Percentiles rank a stretch among this genome's conserved stretches.
Evolutionary conservation across 2,888 invertebrate species (phyloP).

Genomic region (Imbricaverruca yamaguchii): DNA sequence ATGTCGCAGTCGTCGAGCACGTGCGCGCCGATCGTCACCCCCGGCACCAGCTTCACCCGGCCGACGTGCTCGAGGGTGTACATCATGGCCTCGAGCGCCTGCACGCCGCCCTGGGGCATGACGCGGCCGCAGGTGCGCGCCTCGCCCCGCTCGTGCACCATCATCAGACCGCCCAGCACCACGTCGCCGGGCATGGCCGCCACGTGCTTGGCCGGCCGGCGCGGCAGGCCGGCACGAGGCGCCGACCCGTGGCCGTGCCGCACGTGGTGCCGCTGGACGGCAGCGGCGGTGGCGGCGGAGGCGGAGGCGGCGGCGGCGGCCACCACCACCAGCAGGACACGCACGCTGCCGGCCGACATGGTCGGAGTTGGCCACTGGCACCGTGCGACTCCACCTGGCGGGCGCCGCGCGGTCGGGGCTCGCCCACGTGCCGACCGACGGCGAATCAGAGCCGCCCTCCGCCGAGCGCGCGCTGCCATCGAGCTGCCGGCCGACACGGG

Average conservation of each 20-base stretch:
- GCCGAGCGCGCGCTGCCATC: too few relatives aligned
- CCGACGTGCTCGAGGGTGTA: slow-evolving; percentile 71
- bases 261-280: not conserved
- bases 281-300: too few relatives aligned
- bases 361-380: too few relatives aligned
- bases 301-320: too few relatives aligned
- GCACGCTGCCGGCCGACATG: too few relatives aligned
- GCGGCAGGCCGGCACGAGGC: not conserved
- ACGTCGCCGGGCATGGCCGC: slow-evolving; percentile 82
- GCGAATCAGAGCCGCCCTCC: too few relatives aligned
- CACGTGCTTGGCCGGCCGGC: slow-evolving; percentile 42
- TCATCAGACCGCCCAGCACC: slow-evolving; percentile 84
- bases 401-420: too few relatives aligned
- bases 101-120: slow-evolving; percentile 74
- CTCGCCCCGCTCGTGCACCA: slow-evolving; percentile 88
- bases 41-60: slow-evolving; percentile 52
- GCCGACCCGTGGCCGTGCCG: not conserved
- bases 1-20: slow-evolving; percentile 91
- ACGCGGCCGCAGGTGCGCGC: slow-evolving; percentile 81
- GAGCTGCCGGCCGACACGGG: too few relatives aligned
- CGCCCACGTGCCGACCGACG: too few relatives aligned
- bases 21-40: slow-evolving; percentile 74
- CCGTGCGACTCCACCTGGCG: too few relatives aligned
- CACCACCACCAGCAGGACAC: too few relatives aligned
- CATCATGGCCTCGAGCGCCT: slow-evolving; percentile 82